Percentiles rank a stretch among this genome's conserved stretches.
Conservation (phyloP, 2,888 invertebrate species). For the Antheraea yamamai region DNA sequence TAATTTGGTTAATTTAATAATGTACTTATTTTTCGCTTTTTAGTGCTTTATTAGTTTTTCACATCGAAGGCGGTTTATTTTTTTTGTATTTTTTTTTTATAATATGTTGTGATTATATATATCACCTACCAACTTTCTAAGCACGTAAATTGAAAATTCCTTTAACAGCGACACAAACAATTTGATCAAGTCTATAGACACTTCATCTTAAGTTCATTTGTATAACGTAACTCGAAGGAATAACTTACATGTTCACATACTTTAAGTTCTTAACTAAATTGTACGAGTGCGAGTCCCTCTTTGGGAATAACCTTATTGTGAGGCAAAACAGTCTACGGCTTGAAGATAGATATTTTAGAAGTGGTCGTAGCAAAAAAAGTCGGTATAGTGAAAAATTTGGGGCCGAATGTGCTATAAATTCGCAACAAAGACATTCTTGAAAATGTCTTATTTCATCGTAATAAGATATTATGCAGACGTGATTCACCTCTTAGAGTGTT, state of each 20-base stretch:
- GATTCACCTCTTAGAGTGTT: slow-evolving; percentile 34
- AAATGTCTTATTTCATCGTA: slow-evolving; percentile 38
- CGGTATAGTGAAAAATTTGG: slow-evolving; percentile 44
- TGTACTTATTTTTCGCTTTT: no score
- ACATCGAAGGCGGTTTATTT: no score
- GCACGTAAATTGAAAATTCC: neutral
- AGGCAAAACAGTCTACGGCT: slow-evolving; percentile 48
- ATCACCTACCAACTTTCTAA: neutral
- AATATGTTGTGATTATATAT: no score
- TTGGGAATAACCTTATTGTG: slow-evolving; percentile 58
- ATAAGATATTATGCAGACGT: slow-evolving; percentile 35
- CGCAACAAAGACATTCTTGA: slow-evolving; percentile 34
- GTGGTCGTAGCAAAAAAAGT: slow-evolving; percentile 46
- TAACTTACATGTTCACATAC: slow-evolving; percentile 34
- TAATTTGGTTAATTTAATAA: no score
- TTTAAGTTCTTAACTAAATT: slow-evolving; percentile 58
- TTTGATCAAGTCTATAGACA: slow-evolving; percentile 15
- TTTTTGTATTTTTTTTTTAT: no score
- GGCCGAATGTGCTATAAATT: slow-evolving; percentile 37
- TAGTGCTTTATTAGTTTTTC: no score
- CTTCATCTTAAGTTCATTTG: slow-evolving; percentile 34
- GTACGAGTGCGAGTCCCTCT: slow-evolving; percentile 43
- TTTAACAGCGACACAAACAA: neutral
- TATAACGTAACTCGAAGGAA: neutral
- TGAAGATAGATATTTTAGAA: slow-evolving; percentile 44